Evolutionary conservation across 2,888 invertebrate genomes (phyloP).

Genomic region (Platycheirus albimanus): DNA sequence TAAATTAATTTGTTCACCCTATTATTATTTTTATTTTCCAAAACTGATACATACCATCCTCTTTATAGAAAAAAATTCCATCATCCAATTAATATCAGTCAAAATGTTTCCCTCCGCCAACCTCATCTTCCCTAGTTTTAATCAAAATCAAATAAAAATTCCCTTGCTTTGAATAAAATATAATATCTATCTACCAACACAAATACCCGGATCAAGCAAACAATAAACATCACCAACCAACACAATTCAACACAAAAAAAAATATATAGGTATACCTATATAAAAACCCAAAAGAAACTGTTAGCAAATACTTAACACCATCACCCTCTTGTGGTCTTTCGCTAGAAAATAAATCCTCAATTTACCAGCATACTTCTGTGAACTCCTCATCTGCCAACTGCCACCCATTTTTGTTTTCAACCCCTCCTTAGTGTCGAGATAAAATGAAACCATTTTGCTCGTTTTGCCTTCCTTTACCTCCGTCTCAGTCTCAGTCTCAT

Average conservation of each 20-base stretch:
- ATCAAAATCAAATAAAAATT: slow-evolving; percentile 68
- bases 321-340: slow-evolving; percentile 73
- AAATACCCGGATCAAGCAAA: slow-evolving; percentile 51
- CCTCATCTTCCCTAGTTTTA: slow-evolving; percentile 9
- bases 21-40: not conserved
- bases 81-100: slow-evolving; percentile 54
- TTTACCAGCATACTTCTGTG: slow-evolving; percentile 59
- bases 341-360: slow-evolving; percentile 70
- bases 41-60: not conserved
- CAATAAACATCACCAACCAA: slow-evolving; percentile 52
- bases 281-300: slow-evolving; percentile 51
- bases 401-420: slow-evolving; percentile 5
- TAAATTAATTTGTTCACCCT: not conserved
- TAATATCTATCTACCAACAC: not conserved
- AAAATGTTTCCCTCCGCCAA: slow-evolving; percentile 4
- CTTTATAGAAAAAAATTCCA: slow-evolving; percentile 11
- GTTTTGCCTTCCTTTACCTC: slow-evolving; percentile 8
- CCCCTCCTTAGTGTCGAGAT: not conserved
- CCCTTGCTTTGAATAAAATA: slow-evolving; percentile 54
- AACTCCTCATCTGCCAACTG: slow-evolving; percentile 27
- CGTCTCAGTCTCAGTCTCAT: too few relatives aligned
- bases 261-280: too few relatives aligned
- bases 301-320: slow-evolving; percentile 74
- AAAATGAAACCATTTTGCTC: slow-evolving; percentile 69
- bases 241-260: too few relatives aligned